These are phyloP conservation scores for Drosophila ficusphila DNA, from an alignment of 1,140 invertebrate genomes.

Conservation along the genomic window DNA sequence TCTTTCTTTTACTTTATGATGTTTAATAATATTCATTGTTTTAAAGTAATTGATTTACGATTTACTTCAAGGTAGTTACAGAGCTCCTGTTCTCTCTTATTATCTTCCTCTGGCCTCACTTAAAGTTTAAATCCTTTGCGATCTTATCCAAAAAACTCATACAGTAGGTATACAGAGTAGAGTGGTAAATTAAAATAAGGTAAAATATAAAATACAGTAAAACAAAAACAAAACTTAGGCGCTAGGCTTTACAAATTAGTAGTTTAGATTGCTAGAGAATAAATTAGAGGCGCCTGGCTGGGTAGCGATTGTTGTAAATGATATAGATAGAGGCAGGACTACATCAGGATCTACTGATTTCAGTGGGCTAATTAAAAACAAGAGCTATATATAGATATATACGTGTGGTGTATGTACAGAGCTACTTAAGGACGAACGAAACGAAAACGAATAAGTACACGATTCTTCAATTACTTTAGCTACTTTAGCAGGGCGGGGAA, in stretches of 20 bases:
- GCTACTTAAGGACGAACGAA: constrained; percentile 60
- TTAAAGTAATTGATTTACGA: constrained; percentile 37
- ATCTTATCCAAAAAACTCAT: constrained; percentile 20
- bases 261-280: constrained; percentile 69
- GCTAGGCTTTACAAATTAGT: constrained; percentile 55
- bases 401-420: constrained; percentile 47
- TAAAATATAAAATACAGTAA: constrained; percentile 35
- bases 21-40: constrained; percentile 45
- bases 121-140: constrained; percentile 19
- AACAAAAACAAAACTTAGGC: constrained; percentile 57
- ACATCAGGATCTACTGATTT: constrained; percentile 38
- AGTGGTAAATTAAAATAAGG: constrained; percentile 18
- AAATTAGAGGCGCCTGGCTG: constrained; percentile 57
- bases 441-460: constrained; percentile 77
- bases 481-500: constrained; percentile 40
- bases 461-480: constrained; percentile 71
- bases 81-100: constrained; percentile 2
- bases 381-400: constrained; percentile 38
- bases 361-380: constrained; percentile 10
- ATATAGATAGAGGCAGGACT: constrained; percentile 37
- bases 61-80: constrained; percentile 74
- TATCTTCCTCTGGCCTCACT: constrained; percentile 14
- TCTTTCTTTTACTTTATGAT: constrained; percentile 23
- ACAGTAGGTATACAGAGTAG: constrained; percentile 7
- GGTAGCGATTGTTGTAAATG: constrained; percentile 11